These are phyloP conservation scores for Puntigrus tetrazona DNA, from an alignment of 2,113 vertebrate genomes.

Conservation along the genomic window DNA sequence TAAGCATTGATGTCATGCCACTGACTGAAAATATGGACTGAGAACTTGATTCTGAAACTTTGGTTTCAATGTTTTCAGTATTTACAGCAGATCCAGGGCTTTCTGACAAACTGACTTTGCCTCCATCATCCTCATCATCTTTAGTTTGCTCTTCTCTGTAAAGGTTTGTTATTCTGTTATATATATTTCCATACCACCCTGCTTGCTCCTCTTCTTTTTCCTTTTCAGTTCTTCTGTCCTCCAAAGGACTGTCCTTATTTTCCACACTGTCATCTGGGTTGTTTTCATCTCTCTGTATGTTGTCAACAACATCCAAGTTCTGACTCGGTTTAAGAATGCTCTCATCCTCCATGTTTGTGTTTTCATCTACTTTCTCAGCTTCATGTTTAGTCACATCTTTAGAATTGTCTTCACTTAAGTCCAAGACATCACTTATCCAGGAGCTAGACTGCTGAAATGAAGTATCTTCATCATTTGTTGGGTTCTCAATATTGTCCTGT, in stretches of 20 bases:
- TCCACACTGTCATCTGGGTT: not conserved
- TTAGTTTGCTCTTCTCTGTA: constrained; percentile 37
- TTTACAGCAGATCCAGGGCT: constrained; percentile 20
- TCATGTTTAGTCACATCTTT: constrained; percentile 41
- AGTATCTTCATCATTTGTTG: constrained; percentile 28
- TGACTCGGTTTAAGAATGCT: constrained; percentile 32
- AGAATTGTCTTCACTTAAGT: constrained; percentile 62
- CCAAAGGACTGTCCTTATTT: not conserved
- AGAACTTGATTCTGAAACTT: constrained; percentile 51
- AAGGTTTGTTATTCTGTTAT: constrained; percentile 50
- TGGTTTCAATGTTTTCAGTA: constrained; percentile 27
- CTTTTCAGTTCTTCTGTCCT: not conserved
- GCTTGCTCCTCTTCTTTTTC: not conserved
- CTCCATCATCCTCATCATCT: not conserved
- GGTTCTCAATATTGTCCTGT: constrained; percentile 29
- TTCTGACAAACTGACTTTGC: not conserved
- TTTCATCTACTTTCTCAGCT: constrained; percentile 10
- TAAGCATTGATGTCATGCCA: constrained; percentile 51
- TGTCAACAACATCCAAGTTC: constrained; percentile 7
- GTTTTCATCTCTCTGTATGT: constrained; percentile 34
- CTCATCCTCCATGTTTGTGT: not conserved
- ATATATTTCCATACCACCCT: constrained; percentile 55
- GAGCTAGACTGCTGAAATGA: constrained; percentile 59
- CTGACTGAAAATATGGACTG: constrained; percentile 54
- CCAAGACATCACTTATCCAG: constrained; percentile 80